These are phyloP conservation scores for Lasioglossum oenotherae DNA, from an alignment of 2,888 invertebrate genomes.

Conservation along the genomic window DNA sequence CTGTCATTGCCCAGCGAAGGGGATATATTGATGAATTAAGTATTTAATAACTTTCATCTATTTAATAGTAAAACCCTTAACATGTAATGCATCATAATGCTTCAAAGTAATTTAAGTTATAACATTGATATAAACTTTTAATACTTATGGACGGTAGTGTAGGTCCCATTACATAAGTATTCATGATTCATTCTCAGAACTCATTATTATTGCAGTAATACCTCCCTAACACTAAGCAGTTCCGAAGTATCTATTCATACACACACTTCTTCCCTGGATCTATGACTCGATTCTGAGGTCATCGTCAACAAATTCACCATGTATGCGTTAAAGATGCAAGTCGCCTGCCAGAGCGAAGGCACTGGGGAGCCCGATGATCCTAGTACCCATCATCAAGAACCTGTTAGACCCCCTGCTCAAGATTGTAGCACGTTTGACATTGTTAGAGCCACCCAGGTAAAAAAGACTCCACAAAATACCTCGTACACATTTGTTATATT, in stretches of 20 bases:
- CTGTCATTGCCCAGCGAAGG: no score
- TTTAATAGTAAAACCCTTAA: no score
- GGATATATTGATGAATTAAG: no score
- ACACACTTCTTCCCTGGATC: constrained; percentile 8
- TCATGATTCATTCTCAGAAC: neutral
- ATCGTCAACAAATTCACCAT: constrained; percentile 66
- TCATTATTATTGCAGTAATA: constrained; percentile 43
- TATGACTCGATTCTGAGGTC: constrained; percentile 32
- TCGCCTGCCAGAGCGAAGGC: constrained; percentile 81
- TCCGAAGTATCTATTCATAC: constrained; percentile 15
- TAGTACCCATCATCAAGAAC: constrained; percentile 77
- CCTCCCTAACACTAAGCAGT: constrained; percentile 9
- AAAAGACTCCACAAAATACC: neutral
- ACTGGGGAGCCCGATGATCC: constrained; percentile 78
- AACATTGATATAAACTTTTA: no score
- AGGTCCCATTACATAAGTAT: neutral
- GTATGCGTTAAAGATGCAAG: constrained; percentile 82
- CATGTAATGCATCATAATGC: no score
- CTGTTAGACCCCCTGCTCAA: constrained; percentile 81
- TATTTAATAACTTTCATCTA: no score
- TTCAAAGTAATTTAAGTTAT: no score
- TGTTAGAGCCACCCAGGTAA: constrained; percentile 96
- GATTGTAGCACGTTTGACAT: constrained; percentile 95
- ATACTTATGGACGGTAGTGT: no score
- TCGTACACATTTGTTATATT: neutral